phyloP scores from a whole-genome alignment of 2,888 invertebrate genomes.

The Lasius fuliginosus region DNA sequence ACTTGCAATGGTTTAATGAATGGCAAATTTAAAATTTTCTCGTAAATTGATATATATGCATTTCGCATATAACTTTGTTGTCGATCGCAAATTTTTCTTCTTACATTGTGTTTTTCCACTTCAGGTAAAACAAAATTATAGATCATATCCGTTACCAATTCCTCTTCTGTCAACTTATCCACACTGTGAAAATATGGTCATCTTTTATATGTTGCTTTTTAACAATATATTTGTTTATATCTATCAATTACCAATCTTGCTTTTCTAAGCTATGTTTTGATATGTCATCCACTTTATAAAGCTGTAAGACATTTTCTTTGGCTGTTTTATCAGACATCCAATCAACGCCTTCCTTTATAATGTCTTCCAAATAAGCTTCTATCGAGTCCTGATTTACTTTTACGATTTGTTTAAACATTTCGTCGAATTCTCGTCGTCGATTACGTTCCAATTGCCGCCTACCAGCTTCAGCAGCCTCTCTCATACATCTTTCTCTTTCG shows the following conservation, averaged over 20 bases:
- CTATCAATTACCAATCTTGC: slow-evolving; percentile 66
- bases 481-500: slow-evolving; percentile 91
- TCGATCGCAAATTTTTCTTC: slow-evolving; percentile 83
- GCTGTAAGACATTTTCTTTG: slow-evolving; percentile 86
- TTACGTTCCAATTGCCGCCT: slow-evolving; percentile 92
- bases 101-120: slow-evolving; percentile 86
- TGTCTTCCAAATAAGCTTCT: slow-evolving; percentile 89
- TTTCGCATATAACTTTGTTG: slow-evolving; percentile 85
- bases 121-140: slow-evolving; percentile 85
- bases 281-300: slow-evolving; percentile 89
- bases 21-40: slow-evolving; percentile 74
- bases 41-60: slow-evolving; percentile 85
- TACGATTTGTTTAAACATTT: slow-evolving; percentile 92
- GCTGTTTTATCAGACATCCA: slow-evolving; percentile 88
- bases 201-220: slow-evolving; percentile 24
- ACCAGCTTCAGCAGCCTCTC: slow-evolving; percentile 94
- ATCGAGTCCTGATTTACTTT: slow-evolving; percentile 89
- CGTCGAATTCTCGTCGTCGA: slow-evolving; percentile 91
- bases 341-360: slow-evolving; percentile 89
- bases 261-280: slow-evolving; percentile 85
- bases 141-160: slow-evolving; percentile 81
- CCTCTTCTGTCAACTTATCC: slow-evolving; percentile 74
- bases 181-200: slow-evolving; percentile 58
- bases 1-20: slow-evolving; percentile 20
- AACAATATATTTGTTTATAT: slow-evolving; percentile 46